Percentiles rank a stretch among this genome's conserved stretches.
These are phyloP conservation scores for Aradophagus sp. DNA, from an alignment of 1,140 invertebrate genomes.

Conservation along the genomic window DNA sequence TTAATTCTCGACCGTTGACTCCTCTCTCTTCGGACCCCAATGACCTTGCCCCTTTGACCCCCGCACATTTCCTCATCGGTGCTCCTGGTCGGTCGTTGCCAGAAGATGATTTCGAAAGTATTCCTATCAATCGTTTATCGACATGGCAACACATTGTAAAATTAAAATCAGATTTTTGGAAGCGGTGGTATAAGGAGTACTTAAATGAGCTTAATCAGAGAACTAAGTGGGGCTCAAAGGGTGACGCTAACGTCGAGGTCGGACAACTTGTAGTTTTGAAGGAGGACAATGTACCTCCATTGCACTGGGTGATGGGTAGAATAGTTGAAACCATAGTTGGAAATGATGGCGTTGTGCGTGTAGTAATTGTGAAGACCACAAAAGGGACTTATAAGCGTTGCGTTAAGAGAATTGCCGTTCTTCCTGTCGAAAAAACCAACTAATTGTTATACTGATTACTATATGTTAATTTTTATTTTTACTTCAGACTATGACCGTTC, in stretches of 20 bases:
- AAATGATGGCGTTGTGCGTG: background rate
- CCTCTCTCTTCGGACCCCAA: conserved; percentile 53
- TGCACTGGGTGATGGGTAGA: background rate
- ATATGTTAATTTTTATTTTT: background rate
- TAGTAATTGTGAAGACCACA: background rate
- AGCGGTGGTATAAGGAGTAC: conserved; percentile 54
- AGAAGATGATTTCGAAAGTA: conserved; percentile 12
- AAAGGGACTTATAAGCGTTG: conserved; percentile 2
- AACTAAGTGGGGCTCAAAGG: background rate
- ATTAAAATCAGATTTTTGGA: conserved; percentile 53
- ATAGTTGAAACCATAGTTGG: background rate
- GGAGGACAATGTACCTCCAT: background rate
- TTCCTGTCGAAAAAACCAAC: background rate
- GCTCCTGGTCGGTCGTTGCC: conserved; percentile 13
- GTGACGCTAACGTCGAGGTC: background rate
- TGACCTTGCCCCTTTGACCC: conserved; percentile 48
- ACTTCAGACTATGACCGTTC: background rate
- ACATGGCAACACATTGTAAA: conserved; percentile 25
- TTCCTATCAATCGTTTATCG: conserved; percentile 20
- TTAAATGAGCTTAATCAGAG: conserved; percentile 25
- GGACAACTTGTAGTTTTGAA: background rate
- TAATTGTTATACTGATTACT: too few species aligned
- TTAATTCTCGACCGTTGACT: conserved; percentile 60
- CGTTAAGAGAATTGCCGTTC: background rate
- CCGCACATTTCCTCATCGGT: conserved; percentile 58